These are phyloP conservation scores for Batillaria attramentaria DNA, from an alignment of 1,140 invertebrate species.

Conservation along the genomic window DNA sequence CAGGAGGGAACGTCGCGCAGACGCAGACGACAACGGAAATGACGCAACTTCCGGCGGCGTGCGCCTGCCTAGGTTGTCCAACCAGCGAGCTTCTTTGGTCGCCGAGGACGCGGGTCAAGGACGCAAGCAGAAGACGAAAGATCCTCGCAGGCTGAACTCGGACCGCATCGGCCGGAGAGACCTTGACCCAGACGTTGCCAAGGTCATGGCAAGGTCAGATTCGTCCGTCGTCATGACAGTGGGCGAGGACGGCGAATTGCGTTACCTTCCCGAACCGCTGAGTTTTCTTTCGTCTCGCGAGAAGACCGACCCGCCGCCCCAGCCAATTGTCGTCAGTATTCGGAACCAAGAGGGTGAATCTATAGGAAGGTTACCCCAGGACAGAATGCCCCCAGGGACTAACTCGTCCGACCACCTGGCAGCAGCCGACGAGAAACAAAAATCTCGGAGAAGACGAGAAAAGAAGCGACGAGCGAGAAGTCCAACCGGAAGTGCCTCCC, in stretches of 20 bases:
- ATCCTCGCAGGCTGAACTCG: conserved; percentile 12
- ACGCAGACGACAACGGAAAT: background rate
- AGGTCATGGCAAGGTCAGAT: no score
- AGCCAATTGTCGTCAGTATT: conserved; percentile 26
- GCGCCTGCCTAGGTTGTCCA: conserved; percentile 8
- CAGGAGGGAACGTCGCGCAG: background rate
- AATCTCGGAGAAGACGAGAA: no score
- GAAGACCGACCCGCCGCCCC: conserved; percentile 23
- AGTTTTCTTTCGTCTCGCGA: conserved; percentile 19
- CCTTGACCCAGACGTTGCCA: no score
- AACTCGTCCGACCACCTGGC: background rate
- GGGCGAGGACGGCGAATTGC: no score
- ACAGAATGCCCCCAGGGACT: background rate
- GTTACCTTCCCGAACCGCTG: no score
- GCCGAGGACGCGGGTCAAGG: background rate
- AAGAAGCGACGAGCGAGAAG: background rate
- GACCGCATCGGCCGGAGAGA: conserved; percentile 12
- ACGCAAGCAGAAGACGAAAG: background rate
- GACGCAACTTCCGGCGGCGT: background rate
- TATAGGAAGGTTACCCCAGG: background rate
- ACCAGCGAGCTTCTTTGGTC: background rate
- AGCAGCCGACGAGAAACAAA: background rate
- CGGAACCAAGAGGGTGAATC: conserved; percentile 19
- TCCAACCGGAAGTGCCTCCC: background rate
- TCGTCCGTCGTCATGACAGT: no score